Conservation (phyloP, 2,113 vertebrate species). For the Cyanoramphus novaezelandiae region DNA sequence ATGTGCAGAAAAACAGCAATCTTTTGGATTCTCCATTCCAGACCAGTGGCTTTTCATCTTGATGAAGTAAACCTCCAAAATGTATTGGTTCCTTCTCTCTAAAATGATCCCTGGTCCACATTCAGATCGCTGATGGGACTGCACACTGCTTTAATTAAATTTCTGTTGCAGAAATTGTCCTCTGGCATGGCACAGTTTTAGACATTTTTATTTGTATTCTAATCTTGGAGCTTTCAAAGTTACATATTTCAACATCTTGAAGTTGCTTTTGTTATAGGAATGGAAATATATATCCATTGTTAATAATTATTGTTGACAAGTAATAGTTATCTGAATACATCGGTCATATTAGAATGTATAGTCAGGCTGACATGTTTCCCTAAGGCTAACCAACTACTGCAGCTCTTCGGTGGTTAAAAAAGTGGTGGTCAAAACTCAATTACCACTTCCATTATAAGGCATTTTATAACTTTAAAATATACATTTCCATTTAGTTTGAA, state of each 20-base stretch:
- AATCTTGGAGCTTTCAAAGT: slow-evolving; percentile 66
- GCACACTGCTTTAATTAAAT: slow-evolving; percentile 58
- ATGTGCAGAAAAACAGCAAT: slow-evolving; percentile 47
- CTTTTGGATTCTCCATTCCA: slow-evolving; percentile 3
- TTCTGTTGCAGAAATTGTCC: slow-evolving; percentile 68
- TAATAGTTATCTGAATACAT: slow-evolving; percentile 75
- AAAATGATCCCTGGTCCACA: slow-evolving; percentile 30
- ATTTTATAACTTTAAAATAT: slow-evolving; percentile 60
- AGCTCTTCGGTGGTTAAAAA: slow-evolving; percentile 57
- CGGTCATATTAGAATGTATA: slow-evolving; percentile 74
- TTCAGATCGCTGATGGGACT: slow-evolving; percentile 58
- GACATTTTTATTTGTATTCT: slow-evolving; percentile 73
- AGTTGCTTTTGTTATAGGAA: slow-evolving; percentile 78
- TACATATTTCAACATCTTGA: slow-evolving; percentile 74
- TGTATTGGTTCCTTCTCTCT: slow-evolving; percentile 28
- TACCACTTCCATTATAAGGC: slow-evolving; percentile 47
- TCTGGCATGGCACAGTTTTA: slow-evolving; percentile 70
- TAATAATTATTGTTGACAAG: slow-evolving; percentile 78
- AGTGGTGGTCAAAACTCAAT: slow-evolving; percentile 62
- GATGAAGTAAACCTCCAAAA: slow-evolving; percentile 49
- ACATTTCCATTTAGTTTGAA: slow-evolving; percentile 58
- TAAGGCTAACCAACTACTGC: slow-evolving; percentile 60
- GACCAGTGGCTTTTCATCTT: slow-evolving; percentile 47
- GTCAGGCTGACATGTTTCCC: slow-evolving; percentile 66
- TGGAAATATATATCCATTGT: slow-evolving; percentile 79